Evolutionary conservation across 2,797 vertebrate genomes (phyloP).

Genomic region (Chelon auratus): DNA sequence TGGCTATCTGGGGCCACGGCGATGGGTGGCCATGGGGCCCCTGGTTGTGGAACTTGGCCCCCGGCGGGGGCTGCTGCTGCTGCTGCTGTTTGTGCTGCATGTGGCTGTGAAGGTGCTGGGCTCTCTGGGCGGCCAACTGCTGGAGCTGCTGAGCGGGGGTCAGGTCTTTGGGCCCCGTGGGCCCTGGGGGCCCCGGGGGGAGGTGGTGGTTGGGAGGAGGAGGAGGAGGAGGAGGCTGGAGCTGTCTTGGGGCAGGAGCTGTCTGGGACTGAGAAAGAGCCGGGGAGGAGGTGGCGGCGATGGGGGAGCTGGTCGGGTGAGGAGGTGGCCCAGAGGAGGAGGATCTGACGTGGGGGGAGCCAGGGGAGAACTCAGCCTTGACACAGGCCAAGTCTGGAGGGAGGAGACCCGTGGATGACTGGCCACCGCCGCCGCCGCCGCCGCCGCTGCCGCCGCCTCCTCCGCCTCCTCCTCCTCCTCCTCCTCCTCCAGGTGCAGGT

Average conservation of each 20-base stretch:
- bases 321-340: conserved; percentile 87
- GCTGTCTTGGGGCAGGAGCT: conserved; percentile 84
- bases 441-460: conserved; percentile 24
- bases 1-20: conserved; percentile 87
- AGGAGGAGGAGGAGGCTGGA: conserved; percentile 63
- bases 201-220: conserved; percentile 81
- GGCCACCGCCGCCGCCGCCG: conserved; percentile 32
- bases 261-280: conserved; percentile 80
- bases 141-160: conserved; percentile 96
- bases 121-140: conserved; percentile 93
- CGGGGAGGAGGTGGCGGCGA: conserved; percentile 84
- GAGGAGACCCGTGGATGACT: conserved; percentile 85
- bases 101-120: conserved; percentile 91
- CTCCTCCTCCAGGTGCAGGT: conserved; percentile 59
- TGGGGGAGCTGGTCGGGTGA: conserved; percentile 87
- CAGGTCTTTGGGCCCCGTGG: conserved; percentile 88
- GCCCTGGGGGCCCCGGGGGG: conserved; percentile 81
- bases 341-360: conserved; percentile 89
- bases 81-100: conserved; percentile 81
- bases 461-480: conserved; percentile 19
- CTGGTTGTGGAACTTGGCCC: conserved; percentile 78
- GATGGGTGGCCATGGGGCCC: conserved; percentile 84
- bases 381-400: conserved; percentile 88
- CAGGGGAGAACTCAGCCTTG: conserved; percentile 94
- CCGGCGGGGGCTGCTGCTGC: conserved; percentile 73